Conservation (phyloP, 2,113 vertebrate genomes). For the Pteropus alecto region DNA sequence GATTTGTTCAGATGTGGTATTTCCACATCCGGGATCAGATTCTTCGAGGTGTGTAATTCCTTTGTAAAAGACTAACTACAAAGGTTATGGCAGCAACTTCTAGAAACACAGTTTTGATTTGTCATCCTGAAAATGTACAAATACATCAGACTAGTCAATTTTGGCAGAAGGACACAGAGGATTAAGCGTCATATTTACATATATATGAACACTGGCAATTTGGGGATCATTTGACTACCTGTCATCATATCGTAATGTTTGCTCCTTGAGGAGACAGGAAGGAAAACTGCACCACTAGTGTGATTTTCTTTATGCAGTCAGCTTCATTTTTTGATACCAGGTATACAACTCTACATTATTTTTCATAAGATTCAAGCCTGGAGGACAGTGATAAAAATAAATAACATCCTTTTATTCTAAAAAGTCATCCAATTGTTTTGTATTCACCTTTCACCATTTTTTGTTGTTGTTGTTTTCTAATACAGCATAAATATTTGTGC, state of each 20-base stretch:
- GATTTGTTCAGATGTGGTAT: background rate
- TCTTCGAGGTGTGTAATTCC: background rate
- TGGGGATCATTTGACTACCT: background rate
- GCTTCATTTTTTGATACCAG: background rate
- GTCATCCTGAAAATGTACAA: background rate
- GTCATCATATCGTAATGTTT: background rate
- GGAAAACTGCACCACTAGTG: background rate
- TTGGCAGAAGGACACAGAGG: background rate
- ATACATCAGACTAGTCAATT: background rate
- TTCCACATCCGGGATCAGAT: background rate
- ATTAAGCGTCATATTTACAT: background rate
- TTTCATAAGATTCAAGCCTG: background rate
- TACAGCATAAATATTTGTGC: background rate
- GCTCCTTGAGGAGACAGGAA: background rate
- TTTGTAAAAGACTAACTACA: background rate
- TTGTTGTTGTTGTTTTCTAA: background rate
- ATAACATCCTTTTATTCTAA: background rate
- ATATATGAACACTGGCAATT: background rate
- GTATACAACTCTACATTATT: background rate
- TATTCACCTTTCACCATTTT: background rate
- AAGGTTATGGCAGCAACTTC: background rate
- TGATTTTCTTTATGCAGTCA: background rate
- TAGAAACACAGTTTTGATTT: background rate
- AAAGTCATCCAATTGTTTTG: background rate
- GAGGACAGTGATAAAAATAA: background rate